phyloP scores from a whole-genome alignment of 2,888 invertebrate genomes.

The Hydropsyche betteni region DNA sequence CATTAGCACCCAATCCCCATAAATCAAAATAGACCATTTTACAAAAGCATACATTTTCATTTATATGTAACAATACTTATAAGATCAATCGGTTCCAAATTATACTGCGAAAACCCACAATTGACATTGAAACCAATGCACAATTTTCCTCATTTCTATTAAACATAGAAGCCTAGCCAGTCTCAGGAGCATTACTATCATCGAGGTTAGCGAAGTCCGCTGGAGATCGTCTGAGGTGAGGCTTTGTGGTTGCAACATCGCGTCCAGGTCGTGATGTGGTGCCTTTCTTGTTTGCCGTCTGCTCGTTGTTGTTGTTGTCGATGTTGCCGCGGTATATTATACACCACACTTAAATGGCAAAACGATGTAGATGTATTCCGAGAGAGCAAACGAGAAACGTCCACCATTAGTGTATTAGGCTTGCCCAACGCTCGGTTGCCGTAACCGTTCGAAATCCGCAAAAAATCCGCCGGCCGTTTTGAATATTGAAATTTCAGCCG shows the following conservation, averaged over 20 bases:
- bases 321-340: conserved; percentile 34
- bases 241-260: conserved; percentile 42
- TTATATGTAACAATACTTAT: too few relatives aligned
- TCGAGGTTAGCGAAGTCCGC: conserved; percentile 4
- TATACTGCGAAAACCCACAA: too few relatives aligned
- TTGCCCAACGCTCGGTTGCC: conserved; percentile 11
- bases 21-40: too few relatives aligned
- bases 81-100: too few relatives aligned
- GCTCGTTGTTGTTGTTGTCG: conserved; percentile 7
- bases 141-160: conserved; percentile 10
- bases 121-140: too few relatives aligned
- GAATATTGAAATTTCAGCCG: too few relatives aligned
- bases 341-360: conserved; percentile 46
- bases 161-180: neutral
- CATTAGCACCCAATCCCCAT: too few relatives aligned
- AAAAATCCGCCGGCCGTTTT: too few relatives aligned
- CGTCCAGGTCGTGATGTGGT: conserved; percentile 45
- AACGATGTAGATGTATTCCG: conserved; percentile 27
- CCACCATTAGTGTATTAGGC: neutral
- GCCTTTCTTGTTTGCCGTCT: conserved; percentile 17
- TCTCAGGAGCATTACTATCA: neutral
- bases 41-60: too few relatives aligned
- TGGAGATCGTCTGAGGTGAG: conserved; percentile 26
- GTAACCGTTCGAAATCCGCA: neutral
- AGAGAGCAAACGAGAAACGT: conserved; percentile 24